Conservation (phyloP, 2,797 vertebrate genomes). For the Sylvia borin region DNA sequence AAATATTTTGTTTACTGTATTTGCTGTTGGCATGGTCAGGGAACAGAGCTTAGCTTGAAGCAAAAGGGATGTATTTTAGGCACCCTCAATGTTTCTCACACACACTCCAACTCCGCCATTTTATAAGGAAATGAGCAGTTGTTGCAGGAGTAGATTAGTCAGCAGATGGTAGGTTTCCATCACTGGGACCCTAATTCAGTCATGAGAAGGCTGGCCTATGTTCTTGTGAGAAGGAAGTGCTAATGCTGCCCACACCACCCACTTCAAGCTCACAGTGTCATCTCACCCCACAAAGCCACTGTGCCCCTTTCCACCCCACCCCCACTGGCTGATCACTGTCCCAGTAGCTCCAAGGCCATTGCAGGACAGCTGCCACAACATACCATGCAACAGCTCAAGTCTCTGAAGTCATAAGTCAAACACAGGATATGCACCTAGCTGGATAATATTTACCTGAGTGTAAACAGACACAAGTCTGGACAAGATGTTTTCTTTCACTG, state of each 20-base stretch:
- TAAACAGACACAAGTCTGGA: neutral
- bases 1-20: neutral
- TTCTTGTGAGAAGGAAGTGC: neutral
- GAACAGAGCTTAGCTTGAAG: neutral
- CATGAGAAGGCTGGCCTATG: neutral
- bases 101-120: neutral
- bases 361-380: neutral
- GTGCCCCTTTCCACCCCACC: neutral
- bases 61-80: neutral
- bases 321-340: neutral
- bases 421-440: neutral
- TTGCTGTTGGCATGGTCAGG: neutral
- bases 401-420: slow-evolving; percentile 33
- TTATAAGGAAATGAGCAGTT: neutral
- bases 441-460: slow-evolving; percentile 17
- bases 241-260: neutral
- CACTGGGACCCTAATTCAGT: neutral
- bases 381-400: neutral
- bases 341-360: slow-evolving; percentile 8
- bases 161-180: neutral
- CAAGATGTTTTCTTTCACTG: neutral
- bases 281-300: neutral
- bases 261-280: neutral
- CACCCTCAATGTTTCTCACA: neutral
- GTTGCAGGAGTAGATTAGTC: neutral